These are phyloP conservation scores for Diorhabda carinulata DNA, from an alignment of 1,140 invertebrate species.

Conservation along the genomic window DNA sequence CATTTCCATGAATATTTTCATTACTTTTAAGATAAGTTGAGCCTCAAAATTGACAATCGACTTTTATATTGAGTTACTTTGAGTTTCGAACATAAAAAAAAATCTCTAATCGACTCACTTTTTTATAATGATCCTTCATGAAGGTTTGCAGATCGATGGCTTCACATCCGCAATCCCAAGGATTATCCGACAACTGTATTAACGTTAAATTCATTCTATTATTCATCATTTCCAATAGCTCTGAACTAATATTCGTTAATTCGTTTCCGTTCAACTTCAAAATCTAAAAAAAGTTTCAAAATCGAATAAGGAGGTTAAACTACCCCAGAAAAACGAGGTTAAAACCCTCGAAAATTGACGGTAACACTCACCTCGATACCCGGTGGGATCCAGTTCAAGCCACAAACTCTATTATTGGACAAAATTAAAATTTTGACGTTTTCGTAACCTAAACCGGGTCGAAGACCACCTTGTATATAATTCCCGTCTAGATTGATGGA, in stretches of 20 bases:
- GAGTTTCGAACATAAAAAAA: constrained; percentile 1
- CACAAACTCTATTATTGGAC: constrained; percentile 28
- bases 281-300: constrained; percentile 28
- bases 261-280: constrained; percentile 35
- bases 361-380: constrained; percentile 27
- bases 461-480: constrained; percentile 8
- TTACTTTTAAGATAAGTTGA: too few relatives aligned
- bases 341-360: neutral
- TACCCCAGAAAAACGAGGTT: neutral
- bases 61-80: neutral
- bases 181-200: constrained; percentile 37
- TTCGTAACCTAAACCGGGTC: constrained; percentile 19
- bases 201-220: constrained; percentile 19
- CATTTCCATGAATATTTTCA: too few relatives aligned
- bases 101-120: constrained; percentile 18
- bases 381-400: constrained; percentile 29
- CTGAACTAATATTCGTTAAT: constrained; percentile 26
- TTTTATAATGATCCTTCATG: constrained; percentile 21
- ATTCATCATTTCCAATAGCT: constrained; percentile 27
- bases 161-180: constrained; percentile 36
- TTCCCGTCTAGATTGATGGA: constrained; percentile 20
- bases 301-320: constrained; percentile 1
- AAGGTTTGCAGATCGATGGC: constrained; percentile 25
- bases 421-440: constrained; percentile 31
- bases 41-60: neutral